phyloP scores from a whole-genome alignment of 1,140 invertebrate species.

The Centruroides vittatus region DNA sequence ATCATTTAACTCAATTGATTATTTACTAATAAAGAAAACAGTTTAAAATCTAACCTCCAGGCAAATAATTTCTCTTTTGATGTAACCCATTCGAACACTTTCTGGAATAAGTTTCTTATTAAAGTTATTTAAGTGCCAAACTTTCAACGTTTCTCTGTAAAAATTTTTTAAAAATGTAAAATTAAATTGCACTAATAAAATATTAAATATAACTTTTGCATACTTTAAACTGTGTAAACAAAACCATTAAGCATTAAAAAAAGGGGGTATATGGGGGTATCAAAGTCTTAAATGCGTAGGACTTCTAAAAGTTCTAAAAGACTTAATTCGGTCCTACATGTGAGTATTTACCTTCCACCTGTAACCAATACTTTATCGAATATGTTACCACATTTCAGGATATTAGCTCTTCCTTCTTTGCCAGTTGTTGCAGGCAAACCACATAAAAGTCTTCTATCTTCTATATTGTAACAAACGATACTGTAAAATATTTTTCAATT shows the following conservation, averaged over 20 bases:
- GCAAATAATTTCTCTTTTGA: slow-evolving; percentile 31
- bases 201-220: slow-evolving; percentile 13
- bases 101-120: slow-evolving; percentile 50
- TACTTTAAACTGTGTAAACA: neutral
- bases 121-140: slow-evolving; percentile 60
- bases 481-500: slow-evolving; percentile 16
- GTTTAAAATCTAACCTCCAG: slow-evolving; percentile 42
- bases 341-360: slow-evolving; percentile 35
- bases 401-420: slow-evolving; percentile 30
- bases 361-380: slow-evolving; percentile 31
- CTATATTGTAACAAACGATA: slow-evolving; percentile 32
- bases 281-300: too few species aligned
- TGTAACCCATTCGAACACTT: slow-evolving; percentile 42
- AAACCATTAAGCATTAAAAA: too few species aligned
- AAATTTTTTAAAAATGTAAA: slow-evolving; percentile 22
- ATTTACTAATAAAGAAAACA: slow-evolving; percentile 26
- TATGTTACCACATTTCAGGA: slow-evolving; percentile 26
- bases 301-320: too few species aligned
- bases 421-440: slow-evolving; percentile 31
- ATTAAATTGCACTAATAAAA: slow-evolving; percentile 30
- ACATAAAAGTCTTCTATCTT: slow-evolving; percentile 28
- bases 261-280: too few species aligned
- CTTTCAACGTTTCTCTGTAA: slow-evolving; percentile 49
- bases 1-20: too few species aligned
- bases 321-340: too few species aligned